These are phyloP conservation scores for Semicossyphus pulcher DNA, from an alignment of 2,113 vertebrate species.

Conservation along the genomic window DNA sequence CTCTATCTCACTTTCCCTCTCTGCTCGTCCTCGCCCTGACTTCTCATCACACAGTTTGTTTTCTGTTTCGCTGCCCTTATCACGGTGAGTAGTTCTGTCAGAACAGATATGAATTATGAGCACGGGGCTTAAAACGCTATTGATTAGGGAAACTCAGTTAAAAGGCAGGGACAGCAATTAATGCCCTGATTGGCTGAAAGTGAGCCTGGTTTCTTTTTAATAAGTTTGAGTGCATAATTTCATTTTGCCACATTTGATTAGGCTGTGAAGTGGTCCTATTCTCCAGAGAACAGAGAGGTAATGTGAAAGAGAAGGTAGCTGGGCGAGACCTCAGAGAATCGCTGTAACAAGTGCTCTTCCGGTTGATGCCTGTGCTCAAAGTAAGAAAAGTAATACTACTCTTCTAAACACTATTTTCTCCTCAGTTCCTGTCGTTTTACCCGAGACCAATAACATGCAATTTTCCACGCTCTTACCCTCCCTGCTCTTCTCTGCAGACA, in stretches of 20 bases:
- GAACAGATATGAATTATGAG: conserved; percentile 3
- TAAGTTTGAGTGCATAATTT: neutral
- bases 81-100: neutral
- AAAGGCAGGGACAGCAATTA: neutral
- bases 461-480: neutral
- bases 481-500: neutral
- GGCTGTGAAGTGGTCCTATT: conserved; percentile 17
- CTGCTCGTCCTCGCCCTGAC: neutral
- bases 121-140: neutral
- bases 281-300: neutral
- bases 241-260: conserved; percentile 28
- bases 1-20: neutral
- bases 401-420: neutral
- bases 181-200: neutral
- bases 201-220: neutral
- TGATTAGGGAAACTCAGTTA: conserved; percentile 12
- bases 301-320: neutral
- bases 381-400: neutral
- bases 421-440: neutral
- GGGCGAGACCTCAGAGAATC: neutral
- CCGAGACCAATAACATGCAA: neutral
- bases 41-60: neutral
- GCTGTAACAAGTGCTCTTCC: neutral
- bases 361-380: neutral
- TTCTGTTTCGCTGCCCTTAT: neutral